These are phyloP conservation scores for Catamblyrhynchus diadema DNA, from an alignment of 2,797 vertebrate genomes.

Conservation along the genomic window DNA sequence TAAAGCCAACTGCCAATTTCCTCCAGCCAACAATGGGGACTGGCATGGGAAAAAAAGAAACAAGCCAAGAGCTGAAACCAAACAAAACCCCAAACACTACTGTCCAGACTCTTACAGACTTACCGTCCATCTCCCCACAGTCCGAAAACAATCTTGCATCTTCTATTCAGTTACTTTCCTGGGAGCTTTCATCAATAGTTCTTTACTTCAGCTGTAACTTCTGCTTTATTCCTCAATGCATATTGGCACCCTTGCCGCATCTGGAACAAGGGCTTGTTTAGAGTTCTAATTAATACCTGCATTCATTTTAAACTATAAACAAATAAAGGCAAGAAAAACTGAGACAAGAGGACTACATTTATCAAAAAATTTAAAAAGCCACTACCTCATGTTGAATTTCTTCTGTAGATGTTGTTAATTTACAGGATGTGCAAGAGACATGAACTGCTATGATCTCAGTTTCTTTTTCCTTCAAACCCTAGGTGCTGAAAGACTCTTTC, in stretches of 20 bases:
- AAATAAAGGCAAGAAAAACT: not conserved
- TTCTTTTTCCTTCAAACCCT: not conserved
- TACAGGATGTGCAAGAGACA: not conserved
- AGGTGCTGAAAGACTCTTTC: conserved; percentile 93
- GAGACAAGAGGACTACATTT: not conserved
- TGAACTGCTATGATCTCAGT: not conserved
- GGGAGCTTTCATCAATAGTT: not conserved
- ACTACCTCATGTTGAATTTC: not conserved
- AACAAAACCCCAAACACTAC: not conserved
- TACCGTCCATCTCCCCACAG: not conserved
- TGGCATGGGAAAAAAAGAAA: not conserved
- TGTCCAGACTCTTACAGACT: not conserved
- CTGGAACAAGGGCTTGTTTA: not conserved
- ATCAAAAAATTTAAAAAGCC: not conserved
- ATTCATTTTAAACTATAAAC: not conserved
- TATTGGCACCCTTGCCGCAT: not conserved
- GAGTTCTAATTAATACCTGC: not conserved
- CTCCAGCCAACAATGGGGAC: fast-evolving
- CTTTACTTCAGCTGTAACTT: not conserved
- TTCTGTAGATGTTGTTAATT: not conserved
- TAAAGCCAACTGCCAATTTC: not conserved
- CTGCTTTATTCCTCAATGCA: not conserved
- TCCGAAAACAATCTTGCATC: not conserved
- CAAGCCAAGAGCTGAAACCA: not conserved
- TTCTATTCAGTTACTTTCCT: not conserved